phyloP scores from a whole-genome alignment of 2,888 invertebrate genomes.

The Drosophila quasianomalipes region DNA sequence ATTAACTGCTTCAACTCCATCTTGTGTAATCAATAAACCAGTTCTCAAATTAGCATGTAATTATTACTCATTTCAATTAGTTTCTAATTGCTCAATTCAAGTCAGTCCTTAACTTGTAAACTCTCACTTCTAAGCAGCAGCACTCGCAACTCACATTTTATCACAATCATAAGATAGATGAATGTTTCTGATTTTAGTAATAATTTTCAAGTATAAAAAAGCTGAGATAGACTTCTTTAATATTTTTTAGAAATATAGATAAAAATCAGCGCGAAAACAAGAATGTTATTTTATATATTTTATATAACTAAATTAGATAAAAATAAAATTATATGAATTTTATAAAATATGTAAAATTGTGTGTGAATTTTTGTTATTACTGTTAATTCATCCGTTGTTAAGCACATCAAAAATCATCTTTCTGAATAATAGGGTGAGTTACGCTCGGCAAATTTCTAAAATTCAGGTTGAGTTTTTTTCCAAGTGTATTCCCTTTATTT shows the following conservation, averaged over 20 bases:
- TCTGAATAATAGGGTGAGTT: background rate
- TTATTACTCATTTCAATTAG: background rate
- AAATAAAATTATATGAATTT: no score
- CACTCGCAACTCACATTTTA: background rate
- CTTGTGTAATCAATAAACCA: background rate
- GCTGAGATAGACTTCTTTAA: no score
- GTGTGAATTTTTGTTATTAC: no score
- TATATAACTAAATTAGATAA: no score
- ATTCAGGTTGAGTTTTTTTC: background rate
- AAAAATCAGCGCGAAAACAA: no score
- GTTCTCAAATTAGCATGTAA: background rate
- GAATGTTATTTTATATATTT: no score
- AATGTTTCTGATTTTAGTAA: background rate
- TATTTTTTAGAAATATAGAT: no score
- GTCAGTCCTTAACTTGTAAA: background rate
- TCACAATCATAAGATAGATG: background rate
- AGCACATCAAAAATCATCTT: no score
- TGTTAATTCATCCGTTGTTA: no score
- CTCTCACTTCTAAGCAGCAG: no score
- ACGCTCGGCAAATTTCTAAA: background rate
- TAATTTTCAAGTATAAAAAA: accelerated
- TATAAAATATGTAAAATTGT: no score
- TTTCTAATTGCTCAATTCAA: background rate
- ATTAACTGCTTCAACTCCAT: constrained; percentile 36
- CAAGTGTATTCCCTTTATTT: background rate